Evolutionary conservation across 2,888 invertebrate genomes (phyloP), one percentile per base, ranked within the genome.

Genomic region (Lingula anatina): DNA sequence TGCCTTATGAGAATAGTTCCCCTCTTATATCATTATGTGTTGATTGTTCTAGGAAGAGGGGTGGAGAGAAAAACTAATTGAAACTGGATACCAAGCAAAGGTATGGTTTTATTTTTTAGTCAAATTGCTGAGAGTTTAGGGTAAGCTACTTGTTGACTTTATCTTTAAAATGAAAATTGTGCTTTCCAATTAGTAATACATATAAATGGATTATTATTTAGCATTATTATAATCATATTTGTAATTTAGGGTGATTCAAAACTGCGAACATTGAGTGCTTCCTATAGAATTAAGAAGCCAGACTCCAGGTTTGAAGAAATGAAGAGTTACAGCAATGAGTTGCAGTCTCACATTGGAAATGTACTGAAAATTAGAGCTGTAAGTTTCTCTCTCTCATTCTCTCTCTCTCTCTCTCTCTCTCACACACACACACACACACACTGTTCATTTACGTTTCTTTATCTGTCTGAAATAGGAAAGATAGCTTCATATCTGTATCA

Each of bases 211-310:
- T n/a, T n/a, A n/a, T n/a, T n/a, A n/a, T n/a, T n/a, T n/a, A n/a
- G n/a, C n/a, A n/a, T n/a, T n/a, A n/a, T n/a, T n/a, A n/a, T n/a
- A n/a, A n/a, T n/a, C n/a, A n/a, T n/a, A n/a, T n/a, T n/a, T n/a
- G n/a, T n/a, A n/a, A n/a, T n/a, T n/a, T 78, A 86, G 71, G 86
- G 88, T n/a, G 89, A 89, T 76, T 86, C 85, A 48, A 88, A 88
- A 77, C 66, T 89, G 31, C 88, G 87, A 73, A 84, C 86, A 27
- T 68, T 89, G 42, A 87, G 86, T 64, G 85, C 87, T 44, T 83
- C 87, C 2, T 86, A 87, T 47, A 82, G 88, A 70, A 74, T 88
- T 59, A 86, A 85, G 75, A 85, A 85, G 64, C 84, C 86, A 0
- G 86, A 89, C 66, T 82, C 69, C 36, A 81, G 84, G 56, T 89